Base-by-base conservation (phyloP, 1,140 invertebrate species). In the Parapsyche elsis region DNA sequence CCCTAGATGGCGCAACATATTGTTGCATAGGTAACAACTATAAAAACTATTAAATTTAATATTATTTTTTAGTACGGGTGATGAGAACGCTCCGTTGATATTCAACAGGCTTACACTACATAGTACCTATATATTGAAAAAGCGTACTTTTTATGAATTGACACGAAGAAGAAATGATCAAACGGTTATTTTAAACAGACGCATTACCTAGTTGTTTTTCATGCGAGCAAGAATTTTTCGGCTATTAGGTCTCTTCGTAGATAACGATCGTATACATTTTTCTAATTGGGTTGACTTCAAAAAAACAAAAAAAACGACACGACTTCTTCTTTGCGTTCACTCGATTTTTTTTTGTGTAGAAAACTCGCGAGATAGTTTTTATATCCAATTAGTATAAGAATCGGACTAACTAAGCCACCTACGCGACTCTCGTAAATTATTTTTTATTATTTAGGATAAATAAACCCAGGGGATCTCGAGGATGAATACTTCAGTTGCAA, bases 371-470 rank as follows among this genome's bases (percentile, higher is more conserved):
- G 23, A 26, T 24, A 53, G 73, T 75, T 75, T 74, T 75, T 75
- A 75, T 75, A 75, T 46, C 73, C 73, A 75, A 75, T 75, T 75
- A 75, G 73, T 75, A 21, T 9, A 46, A 24, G 46, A 57, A 75
- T 75, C 73, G 73, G 30, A 49, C 45, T 75, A 57, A 57, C 46
- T 57, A 57, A 75, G 38, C 49, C 73, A 30, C 73, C 73, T 30
- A 75, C 73, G 49, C 73, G 16, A 75, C 45, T 57, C 45, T 57
- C 73, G 24, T 75, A 75, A 75, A 75, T 75, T 53, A 75, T 75
- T 53, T 46, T 75, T 75, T 75, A 75, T 75, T 46, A 75, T 75
- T 75, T 75, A 12, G 7, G 12, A 74, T 74, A n/a, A 70, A 46
- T 7, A 46, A 46, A 46, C 5, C 5, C 5, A 46, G 12, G 12